Percentiles rank a stretch among this genome's conserved stretches.
Conservation (phyloP, 2,888 invertebrate genomes). For the Ectobius pallidus region DNA sequence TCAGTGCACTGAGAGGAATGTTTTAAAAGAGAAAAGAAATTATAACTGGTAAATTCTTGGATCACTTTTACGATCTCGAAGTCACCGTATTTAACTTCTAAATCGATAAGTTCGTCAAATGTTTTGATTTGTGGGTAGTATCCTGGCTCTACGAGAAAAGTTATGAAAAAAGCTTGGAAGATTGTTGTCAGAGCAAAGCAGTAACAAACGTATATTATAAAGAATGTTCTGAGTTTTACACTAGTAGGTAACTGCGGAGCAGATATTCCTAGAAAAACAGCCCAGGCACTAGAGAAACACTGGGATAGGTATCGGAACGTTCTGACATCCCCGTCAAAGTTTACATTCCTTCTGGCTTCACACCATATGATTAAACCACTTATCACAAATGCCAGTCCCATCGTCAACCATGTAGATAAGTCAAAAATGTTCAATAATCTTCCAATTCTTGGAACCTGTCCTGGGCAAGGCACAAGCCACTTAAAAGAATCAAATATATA, state of each 20-base stretch:
- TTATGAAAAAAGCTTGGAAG: too few relatives aligned
- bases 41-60: neutral
- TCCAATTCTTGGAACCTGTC: too few relatives aligned
- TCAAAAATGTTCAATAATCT: neutral
- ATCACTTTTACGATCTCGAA: accelerated
- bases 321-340: neutral
- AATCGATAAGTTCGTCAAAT: neutral
- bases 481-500: neutral
- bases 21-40: neutral
- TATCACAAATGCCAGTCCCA: neutral
- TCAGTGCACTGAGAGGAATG: neutral
- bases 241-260: too few relatives aligned
- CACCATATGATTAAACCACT: neutral
- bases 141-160: neutral
- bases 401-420: neutral
- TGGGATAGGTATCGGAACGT: neutral
- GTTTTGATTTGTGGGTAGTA: neutral
- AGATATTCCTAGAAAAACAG: neutral
- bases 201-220: neutral
- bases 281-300: neutral
- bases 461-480: neutral
- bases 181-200: neutral
- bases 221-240: neutral
- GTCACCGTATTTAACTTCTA: neutral
- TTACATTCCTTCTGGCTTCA: neutral